phyloP scores from a whole-genome alignment of 2,888 invertebrate species.

The Phortica magna region DNA sequence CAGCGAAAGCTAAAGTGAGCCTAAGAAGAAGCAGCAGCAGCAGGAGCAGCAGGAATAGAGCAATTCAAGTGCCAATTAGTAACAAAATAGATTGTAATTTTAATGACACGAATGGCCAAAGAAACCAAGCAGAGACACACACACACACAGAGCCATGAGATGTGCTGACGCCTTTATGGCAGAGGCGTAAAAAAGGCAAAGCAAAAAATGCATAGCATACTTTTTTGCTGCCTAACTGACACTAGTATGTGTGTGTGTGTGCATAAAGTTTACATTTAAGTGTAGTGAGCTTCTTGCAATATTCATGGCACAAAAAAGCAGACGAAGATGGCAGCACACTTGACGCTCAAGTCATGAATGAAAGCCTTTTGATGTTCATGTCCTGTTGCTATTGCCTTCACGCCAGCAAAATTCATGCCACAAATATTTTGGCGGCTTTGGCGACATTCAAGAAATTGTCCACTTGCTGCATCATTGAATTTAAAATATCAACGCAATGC shows the following conservation, averaged over 20 bases:
- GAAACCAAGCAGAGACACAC: background rate
- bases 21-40: constrained; percentile 1
- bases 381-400: background rate
- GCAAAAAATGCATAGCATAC: constrained; percentile 35
- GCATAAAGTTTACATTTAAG: constrained; percentile 36
- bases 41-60: constrained; percentile 31
- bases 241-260: constrained; percentile 36
- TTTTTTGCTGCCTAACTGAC: constrained; percentile 56
- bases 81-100: constrained; percentile 71
- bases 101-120: constrained; percentile 58
- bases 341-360: constrained; percentile 18
- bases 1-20: constrained; percentile 4
- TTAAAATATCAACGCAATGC: constrained; percentile 48
- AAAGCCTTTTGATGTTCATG: constrained; percentile 29
- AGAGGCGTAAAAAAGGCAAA: constrained; percentile 43
- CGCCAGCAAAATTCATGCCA: no score
- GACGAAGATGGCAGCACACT: constrained; percentile 22
- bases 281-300: constrained; percentile 30
- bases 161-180: constrained; percentile 39
- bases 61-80: constrained; percentile 69
- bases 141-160: constrained; percentile 27
- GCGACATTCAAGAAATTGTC: constrained; percentile 41
- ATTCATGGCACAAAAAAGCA: constrained; percentile 4
- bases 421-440: background rate
- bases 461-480: constrained; percentile 56